Conservation (phyloP, 30 jellyfish, hydroid and myxozoan genomes). For the Aurelia sp. region DNA sequence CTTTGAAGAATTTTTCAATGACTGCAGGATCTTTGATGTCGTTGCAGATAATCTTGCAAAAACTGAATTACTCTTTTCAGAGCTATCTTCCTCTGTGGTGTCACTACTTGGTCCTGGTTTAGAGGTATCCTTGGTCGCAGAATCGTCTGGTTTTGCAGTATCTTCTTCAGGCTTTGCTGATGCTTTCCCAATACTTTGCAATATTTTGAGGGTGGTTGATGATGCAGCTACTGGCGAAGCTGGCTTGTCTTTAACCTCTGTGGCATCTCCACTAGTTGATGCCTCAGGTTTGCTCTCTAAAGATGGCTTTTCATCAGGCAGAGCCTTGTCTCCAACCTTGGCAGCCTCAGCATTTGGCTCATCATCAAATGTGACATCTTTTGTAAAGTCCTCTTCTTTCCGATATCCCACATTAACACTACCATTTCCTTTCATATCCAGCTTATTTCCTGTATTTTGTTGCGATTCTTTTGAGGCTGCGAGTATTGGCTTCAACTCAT, state of each 20-base stretch:
- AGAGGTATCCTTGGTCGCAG: not conserved
- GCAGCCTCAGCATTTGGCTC: not conserved
- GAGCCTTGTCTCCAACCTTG: too few relatives aligned
- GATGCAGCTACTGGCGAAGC: not conserved
- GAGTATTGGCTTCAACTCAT: slow-evolving; percentile 7
- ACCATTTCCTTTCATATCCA: not conserved
- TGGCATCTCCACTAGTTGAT: too few relatives aligned
- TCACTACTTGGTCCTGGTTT: not conserved
- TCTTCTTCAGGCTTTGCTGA: not conserved
- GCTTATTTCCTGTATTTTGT: not conserved
- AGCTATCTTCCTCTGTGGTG: not conserved
- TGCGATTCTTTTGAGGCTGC: slow-evolving; percentile 9
- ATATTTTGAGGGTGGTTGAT: slow-evolving; percentile 1
- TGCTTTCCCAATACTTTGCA: slow-evolving; percentile 5
- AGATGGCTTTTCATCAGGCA: slow-evolving; percentile 4
- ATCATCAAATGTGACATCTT: not conserved
- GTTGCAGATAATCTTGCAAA: slow-evolving; percentile 39
- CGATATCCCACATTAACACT: not conserved
- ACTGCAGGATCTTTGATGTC: slow-evolving; percentile 28
- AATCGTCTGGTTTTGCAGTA: not conserved
- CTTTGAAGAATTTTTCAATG: slow-evolving; percentile 12
- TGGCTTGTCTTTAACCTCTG: not conserved
- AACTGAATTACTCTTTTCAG: slow-evolving; percentile 10
- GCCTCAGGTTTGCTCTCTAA: too few relatives aligned
- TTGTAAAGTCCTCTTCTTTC: not conserved